Base-by-base conservation (phyloP, 1,140 invertebrate species). In the Drosophila malerkotliana region DNA sequence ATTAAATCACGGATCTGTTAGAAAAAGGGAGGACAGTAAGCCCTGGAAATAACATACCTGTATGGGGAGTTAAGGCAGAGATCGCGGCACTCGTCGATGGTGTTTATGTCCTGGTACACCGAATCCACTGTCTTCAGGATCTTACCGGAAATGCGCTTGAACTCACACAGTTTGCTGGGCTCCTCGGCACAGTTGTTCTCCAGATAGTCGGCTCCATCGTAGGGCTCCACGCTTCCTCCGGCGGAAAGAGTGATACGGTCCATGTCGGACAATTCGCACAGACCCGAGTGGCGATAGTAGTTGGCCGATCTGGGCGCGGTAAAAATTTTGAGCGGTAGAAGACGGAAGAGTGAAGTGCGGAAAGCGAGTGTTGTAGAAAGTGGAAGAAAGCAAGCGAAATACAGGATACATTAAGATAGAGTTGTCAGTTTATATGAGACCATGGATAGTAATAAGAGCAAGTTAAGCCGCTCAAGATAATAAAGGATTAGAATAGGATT, bases 41-140 rank as follows among this genome's bases (percentile, higher is more conserved):
- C 15, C 53, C n/a, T n/a, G 12, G 10, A 58, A 9, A 41, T 39
- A 12, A 7, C 5, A n/a, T 90, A 92, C 92, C 94, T 94, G 93
- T 95, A 95, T n/a, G 96, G 96, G 12, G 97, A 97, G 90, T 96
- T 97, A 15, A 98, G 93, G 91, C 97, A 98, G 28, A 97, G 94
- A 76, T 97, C 96, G 49, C 97, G 94, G 91, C 96, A 97, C 92
- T 97, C 97, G 62, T 97, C 96, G 47, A 96, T 93, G 3, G 95
- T 96, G 58, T 95, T 95, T 4, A 98, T 96, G 79, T 98, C 97
- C 92, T 97, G 96, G 89, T 97, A 98, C 7, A 98, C 97, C 2
- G 97, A 97, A 84, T 98, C 97, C 3, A 98, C 97, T 0, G 97
- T 98, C 92, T 98, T 98, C 49, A 98, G 92, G 72, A 98, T 98